Base-by-base conservation (phyloP, 2,113 vertebrate genomes). In the Dipodomys stephensi region DNA sequence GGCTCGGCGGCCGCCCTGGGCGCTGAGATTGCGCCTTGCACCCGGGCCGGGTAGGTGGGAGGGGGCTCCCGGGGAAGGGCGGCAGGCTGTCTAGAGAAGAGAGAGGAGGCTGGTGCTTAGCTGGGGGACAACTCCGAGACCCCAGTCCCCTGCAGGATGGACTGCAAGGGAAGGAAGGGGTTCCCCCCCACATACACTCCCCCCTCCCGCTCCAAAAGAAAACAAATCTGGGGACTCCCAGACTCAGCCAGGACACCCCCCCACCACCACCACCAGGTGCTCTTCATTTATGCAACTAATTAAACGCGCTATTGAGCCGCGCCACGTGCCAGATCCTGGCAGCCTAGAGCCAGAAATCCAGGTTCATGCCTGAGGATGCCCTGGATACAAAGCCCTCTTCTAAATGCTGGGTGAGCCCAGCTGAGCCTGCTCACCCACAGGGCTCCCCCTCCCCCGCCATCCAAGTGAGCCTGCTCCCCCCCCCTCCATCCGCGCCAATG, bases 11-110 rank as follows among this genome's bases (percentile, higher is more conserved):
- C 95, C 28, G 92, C 96, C 96, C 80, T 77, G 93, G 89, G 96
- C 53, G 82, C 96, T 82, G 91, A 95, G 95, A 97, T 96, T 95
- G 94, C 78, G 27, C 94, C 93, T 96, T 92, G 79, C 83, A 68
- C 64, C 46, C 27, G 80, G 46, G 62, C 68, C 8, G 19, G 78
- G 49, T 64, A 73, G 76, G 57, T 64, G 80, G 71, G 82, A 92
- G 87, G 35, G 83, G 72, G 35, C 74, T 76, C 44, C 1, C 0
- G 4, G 74, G 90, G 71, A 85, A 87, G 82, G 76, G 44, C 73
- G 30, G 87, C n/a, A 2, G 65, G 12, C 67, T 85, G 60, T n/a
- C 49, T 79, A 88, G 77, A 91, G 46, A n/a, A 12, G 46, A 27
- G 6, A 18, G 8, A 39, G 67, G 32, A 95, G 77, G 81, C 74